Percentiles rank a stretch among this genome's conserved stretches.
Evolutionary conservation across 2,797 vertebrate genomes (phyloP).

Genomic region (Characodon lateralis): DNA sequence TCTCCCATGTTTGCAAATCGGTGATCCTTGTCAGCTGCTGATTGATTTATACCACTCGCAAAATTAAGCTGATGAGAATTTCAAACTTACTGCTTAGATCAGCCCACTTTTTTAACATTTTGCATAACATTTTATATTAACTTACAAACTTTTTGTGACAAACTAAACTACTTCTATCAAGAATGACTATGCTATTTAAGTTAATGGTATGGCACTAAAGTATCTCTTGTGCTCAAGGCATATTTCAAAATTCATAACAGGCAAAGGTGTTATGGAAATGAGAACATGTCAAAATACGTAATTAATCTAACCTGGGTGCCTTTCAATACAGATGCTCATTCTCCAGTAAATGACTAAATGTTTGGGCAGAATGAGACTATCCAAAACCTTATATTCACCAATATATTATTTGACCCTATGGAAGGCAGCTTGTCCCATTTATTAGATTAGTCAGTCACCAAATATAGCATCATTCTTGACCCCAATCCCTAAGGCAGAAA

Average conservation of each 20-base stretch:
- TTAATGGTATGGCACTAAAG: neutral
- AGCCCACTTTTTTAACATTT: conserved; percentile 2
- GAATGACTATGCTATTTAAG: neutral
- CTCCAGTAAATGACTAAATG: neutral
- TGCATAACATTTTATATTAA: conserved; percentile 6
- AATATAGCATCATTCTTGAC: neutral
- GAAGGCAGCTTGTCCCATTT: neutral
- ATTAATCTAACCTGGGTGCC: neutral
- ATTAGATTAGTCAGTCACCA: neutral
- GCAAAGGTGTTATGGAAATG: neutral
- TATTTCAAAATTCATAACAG: neutral
- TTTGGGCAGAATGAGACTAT: neutral
- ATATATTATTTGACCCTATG: neutral
- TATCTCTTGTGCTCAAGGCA: neutral
- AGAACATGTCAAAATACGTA: neutral
- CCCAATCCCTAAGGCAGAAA: neutral
- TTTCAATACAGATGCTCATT: neutral
- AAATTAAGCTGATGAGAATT: neutral
- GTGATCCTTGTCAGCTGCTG: neutral
- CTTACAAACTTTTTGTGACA: neutral
- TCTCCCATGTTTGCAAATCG: conserved; percentile 12
- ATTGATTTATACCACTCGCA: conserved; percentile 16
- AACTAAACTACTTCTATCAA: neutral
- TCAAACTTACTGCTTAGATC: neutral
- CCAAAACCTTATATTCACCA: neutral